phyloP scores from a whole-genome alignment of 23 tunicate genomes.

The Aplidium turbinatum region DNA sequence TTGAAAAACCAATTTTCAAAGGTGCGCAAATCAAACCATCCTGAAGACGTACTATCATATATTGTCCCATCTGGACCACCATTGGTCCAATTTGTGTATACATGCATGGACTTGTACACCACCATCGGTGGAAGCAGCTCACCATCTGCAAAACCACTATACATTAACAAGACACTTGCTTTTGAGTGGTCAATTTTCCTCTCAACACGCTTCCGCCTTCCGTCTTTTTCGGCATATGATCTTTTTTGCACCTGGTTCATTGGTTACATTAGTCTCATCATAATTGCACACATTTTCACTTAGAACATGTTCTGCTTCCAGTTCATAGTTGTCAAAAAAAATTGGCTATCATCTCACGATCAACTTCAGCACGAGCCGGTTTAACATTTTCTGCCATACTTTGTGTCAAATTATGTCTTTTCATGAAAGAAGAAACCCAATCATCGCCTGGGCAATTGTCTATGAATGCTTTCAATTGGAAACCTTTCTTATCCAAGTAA shows the following conservation, averaged over 20 bases:
- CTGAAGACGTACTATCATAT: slow-evolving; percentile 25
- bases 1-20: slow-evolving; percentile 24
- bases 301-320: slow-evolving; percentile 5
- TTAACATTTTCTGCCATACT: slow-evolving; percentile 11
- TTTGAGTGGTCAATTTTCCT: slow-evolving; percentile 25
- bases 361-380: slow-evolving; percentile 12
- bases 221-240: slow-evolving; percentile 7
- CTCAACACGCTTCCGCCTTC: slow-evolving; percentile 8
- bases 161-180: slow-evolving; percentile 27
- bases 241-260: slow-evolving; percentile 29
- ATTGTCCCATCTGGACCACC: slow-evolving; percentile 29
- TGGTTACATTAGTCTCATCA: slow-evolving; percentile 40
- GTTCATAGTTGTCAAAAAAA: slow-evolving; percentile 17
- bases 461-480: neutral
- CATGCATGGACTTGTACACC: slow-evolving; percentile 16
- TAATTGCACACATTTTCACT: slow-evolving; percentile 19
- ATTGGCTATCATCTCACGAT: neutral
- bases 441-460: slow-evolving; percentile 34
- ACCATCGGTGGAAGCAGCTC: slow-evolving; percentile 25
- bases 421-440: slow-evolving; percentile 11
- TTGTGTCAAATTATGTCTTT: slow-evolving; percentile 17
- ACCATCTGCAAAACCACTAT: slow-evolving; percentile 35
- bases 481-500: slow-evolving; percentile 26
- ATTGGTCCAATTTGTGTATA: slow-evolving; percentile 8
- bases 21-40: slow-evolving; percentile 7